Percentiles rank a stretch among this genome's conserved stretches.
These are phyloP conservation scores for Drosophila lacertosa DNA, from an alignment of 1,140 invertebrate species.

Conservation along the genomic window DNA sequence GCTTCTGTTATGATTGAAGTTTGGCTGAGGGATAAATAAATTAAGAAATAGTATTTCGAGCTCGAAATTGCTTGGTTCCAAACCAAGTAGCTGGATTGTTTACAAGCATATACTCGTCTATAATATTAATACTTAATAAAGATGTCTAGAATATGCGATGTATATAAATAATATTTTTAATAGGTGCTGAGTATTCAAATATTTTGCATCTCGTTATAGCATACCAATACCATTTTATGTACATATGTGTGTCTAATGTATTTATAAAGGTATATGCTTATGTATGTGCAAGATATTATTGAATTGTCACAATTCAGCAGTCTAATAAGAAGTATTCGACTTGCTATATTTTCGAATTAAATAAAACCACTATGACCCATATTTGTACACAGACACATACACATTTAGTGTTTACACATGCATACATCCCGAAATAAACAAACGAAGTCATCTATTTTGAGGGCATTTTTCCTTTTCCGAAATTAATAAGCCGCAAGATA, in stretches of 20 bases:
- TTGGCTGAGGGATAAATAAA: too few relatives aligned
- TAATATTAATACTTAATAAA: too few relatives aligned
- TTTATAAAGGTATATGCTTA: too few relatives aligned
- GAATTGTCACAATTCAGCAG: slow-evolving; percentile 5
- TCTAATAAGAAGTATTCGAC: slow-evolving; percentile 3
- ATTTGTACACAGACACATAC: slow-evolving; percentile 11
- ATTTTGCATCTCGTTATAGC: too few relatives aligned
- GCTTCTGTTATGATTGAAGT: too few relatives aligned
- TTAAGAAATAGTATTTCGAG: too few relatives aligned
- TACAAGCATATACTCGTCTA: too few relatives aligned
- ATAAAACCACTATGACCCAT: slow-evolving; percentile 44
- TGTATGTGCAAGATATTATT: neutral
- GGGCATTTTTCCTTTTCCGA: slow-evolving; percentile 58
- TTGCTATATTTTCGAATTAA: slow-evolving; percentile 28
- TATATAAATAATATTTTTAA: too few relatives aligned
- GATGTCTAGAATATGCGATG: too few relatives aligned
- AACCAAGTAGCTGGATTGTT: too few relatives aligned
- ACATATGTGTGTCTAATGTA: neutral
- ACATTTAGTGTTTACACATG: slow-evolving; percentile 9
- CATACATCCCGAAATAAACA: slow-evolving; percentile 54
- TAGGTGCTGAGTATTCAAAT: too few relatives aligned
- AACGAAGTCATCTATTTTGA: slow-evolving; percentile 58
- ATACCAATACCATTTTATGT: neutral
- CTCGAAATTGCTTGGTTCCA: too few relatives aligned
- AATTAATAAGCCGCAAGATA: slow-evolving; percentile 61